Conservation (phyloP, 2,888 invertebrate species). For the Dolomedes plantarius region DNA sequence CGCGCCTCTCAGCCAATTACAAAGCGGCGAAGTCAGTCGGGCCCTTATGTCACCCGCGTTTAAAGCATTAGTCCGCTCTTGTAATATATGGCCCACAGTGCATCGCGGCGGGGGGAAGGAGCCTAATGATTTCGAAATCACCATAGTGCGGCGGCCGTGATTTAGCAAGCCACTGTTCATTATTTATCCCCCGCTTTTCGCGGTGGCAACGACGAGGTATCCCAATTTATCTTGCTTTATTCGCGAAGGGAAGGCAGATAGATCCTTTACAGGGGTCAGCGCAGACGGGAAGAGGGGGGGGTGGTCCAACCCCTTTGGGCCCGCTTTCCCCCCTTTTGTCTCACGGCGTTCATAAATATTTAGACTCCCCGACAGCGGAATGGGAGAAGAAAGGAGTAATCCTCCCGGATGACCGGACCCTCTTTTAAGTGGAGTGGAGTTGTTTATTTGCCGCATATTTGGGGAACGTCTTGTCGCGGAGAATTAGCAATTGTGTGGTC, state of each 20-base stretch:
- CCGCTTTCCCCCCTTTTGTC: slow-evolving; percentile 17
- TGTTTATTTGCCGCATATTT: slow-evolving; percentile 64
- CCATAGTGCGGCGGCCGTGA: slow-evolving; percentile 50
- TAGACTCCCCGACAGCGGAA: slow-evolving; percentile 50
- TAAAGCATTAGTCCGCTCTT: slow-evolving; percentile 66
- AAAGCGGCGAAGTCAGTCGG: slow-evolving; percentile 42
- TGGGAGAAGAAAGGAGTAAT: slow-evolving; percentile 67
- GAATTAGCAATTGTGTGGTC: slow-evolving; percentile 13
- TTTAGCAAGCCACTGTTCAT: slow-evolving; percentile 65
- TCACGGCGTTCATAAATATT: slow-evolving; percentile 68
- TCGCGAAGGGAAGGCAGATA: slow-evolving; percentile 22
- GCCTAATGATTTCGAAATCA: slow-evolving; percentile 68
- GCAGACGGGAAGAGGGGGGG: slow-evolving; percentile 8
- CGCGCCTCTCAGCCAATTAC: slow-evolving; percentile 49
- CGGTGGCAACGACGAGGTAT: slow-evolving; percentile 30
- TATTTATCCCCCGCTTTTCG: slow-evolving; percentile 41
- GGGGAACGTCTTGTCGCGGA: slow-evolving; percentile 19
- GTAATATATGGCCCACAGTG: slow-evolving; percentile 62
- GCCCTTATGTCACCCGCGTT: slow-evolving; percentile 67
- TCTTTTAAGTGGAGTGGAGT: slow-evolving; percentile 37
- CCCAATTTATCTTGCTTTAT: slow-evolving; percentile 71
- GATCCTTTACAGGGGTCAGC: slow-evolving; percentile 66
- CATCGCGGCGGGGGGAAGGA: slow-evolving; percentile 5
- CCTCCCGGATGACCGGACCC: slow-evolving; percentile 59
- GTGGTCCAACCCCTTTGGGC: slow-evolving; percentile 30